A percentile compares a stretch with the other conserved stretches of the same genome.
phyloP scores from a whole-genome alignment of 2,888 invertebrate species.

The Oscheius sp. region DNA sequence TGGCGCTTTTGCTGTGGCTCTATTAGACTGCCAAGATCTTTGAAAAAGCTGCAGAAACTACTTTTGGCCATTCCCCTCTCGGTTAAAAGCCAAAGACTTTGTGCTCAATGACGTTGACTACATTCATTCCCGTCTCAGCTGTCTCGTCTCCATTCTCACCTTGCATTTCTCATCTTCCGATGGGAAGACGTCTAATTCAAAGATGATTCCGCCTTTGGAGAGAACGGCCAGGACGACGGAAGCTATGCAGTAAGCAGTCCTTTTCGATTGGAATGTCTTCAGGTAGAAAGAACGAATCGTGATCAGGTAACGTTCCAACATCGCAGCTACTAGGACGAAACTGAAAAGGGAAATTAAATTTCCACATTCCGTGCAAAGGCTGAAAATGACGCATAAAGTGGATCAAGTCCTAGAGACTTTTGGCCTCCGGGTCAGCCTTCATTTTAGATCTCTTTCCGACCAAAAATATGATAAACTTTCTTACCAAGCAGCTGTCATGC shows the following conservation, averaged over 20 bases:
- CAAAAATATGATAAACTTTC: neutral
- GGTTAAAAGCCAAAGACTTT: too few species aligned
- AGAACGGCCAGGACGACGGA: conserved; percentile 42
- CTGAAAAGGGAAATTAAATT: conserved; percentile 36
- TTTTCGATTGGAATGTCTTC: conserved; percentile 46
- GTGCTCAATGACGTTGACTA: too few species aligned
- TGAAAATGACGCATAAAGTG: neutral
- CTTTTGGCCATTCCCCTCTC: too few species aligned
- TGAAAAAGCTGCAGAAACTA: too few species aligned
- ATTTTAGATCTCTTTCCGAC: too few species aligned
- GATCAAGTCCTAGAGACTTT: neutral
- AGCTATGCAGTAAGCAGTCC: conserved; percentile 46
- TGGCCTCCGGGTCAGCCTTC: neutral
- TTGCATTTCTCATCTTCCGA: conserved; percentile 42
- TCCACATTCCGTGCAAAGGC: neutral
- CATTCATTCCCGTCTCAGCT: too few species aligned
- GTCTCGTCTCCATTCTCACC: too few species aligned
- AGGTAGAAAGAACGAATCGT: conserved; percentile 46
- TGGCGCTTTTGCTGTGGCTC: too few species aligned
- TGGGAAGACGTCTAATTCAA: conserved; percentile 50
- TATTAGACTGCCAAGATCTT: too few species aligned
- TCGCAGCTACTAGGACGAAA: conserved; percentile 47
- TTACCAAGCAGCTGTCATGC: conserved; percentile 52
- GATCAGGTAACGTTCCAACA: conserved; percentile 50
- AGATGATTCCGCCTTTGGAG: conserved; percentile 51